These are phyloP conservation scores for Protobothrops flavoviridis DNA, from an alignment of 2,113 vertebrate species.

Conservation along the genomic window DNA sequence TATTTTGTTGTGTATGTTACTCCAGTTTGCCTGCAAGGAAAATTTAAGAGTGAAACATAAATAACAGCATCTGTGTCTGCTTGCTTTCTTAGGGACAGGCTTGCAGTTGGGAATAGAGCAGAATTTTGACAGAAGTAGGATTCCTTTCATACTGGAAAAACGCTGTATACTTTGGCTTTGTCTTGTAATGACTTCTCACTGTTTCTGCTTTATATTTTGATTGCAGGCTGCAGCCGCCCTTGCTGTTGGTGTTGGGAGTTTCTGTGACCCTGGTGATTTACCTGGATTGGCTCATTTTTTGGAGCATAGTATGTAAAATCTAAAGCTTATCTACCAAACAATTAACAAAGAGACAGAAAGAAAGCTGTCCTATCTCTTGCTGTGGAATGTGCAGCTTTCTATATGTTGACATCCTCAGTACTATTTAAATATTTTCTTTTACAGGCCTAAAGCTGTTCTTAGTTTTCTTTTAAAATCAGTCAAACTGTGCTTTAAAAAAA, in stretches of 20 bases:
- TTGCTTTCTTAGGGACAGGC: neutral
- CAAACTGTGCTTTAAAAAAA: neutral
- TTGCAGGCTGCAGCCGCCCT: constrained; percentile 92
- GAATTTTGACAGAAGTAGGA: neutral
- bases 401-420: neutral
- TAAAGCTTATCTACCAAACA: neutral
- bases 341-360: neutral
- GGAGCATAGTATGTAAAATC: constrained; percentile 89
- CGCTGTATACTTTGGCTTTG: constrained; percentile 19
- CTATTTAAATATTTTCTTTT: neutral
- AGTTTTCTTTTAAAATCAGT: neutral
- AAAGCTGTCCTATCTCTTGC: neutral
- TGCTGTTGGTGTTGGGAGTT: constrained; percentile 90
- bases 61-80: neutral
- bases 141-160: neutral
- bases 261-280: constrained; percentile 93
- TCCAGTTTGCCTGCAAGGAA: constrained; percentile 40
- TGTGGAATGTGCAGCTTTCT: neutral
- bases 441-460: neutral
- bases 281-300: constrained; percentile 97
- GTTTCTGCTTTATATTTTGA: constrained; percentile 49
- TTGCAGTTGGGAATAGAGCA: neutral
- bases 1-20: neutral
- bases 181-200: constrained; percentile 38
- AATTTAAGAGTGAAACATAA: constrained; percentile 1